These are phyloP conservation scores for Anniella stebbinsi DNA, from an alignment of 2,797 vertebrate species.

Conservation along the genomic window DNA sequence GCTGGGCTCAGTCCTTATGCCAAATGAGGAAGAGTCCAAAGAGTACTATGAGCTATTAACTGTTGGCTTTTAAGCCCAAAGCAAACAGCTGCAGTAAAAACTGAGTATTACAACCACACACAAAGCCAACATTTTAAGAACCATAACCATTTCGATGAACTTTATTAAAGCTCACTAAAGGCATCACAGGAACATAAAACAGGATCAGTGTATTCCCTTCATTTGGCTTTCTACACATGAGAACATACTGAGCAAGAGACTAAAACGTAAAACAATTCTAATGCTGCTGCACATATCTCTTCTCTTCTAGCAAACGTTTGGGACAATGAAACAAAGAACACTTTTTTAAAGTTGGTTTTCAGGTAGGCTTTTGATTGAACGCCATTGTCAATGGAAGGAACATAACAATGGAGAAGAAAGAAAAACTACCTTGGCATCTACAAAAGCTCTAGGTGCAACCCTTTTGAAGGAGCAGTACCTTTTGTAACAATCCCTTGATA, in stretches of 20 bases:
- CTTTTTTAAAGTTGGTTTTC: background rate
- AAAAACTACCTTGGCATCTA: slow-evolving; percentile 83
- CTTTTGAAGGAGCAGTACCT: slow-evolving; percentile 74
- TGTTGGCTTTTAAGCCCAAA: background rate
- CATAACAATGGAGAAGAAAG: slow-evolving; percentile 73
- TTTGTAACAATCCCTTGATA: slow-evolving; percentile 70
- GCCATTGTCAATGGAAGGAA: slow-evolving; percentile 70
- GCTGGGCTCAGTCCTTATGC: background rate
- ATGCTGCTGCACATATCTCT: slow-evolving; percentile 79
- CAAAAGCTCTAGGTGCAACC: slow-evolving; percentile 70
- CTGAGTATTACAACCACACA: background rate
- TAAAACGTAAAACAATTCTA: slow-evolving; percentile 71
- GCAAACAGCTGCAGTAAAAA: background rate
- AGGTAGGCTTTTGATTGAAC: slow-evolving; percentile 37
- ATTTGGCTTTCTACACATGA: slow-evolving; percentile 71
- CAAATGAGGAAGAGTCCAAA: background rate
- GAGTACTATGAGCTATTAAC: background rate
- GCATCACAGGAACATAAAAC: slow-evolving; percentile 78
- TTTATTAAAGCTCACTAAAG: slow-evolving; percentile 84
- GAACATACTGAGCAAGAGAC: slow-evolving; percentile 74
- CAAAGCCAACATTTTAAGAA: slow-evolving; percentile 49
- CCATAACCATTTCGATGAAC: slow-evolving; percentile 76
- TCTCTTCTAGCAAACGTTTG: slow-evolving; percentile 65
- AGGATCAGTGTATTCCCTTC: slow-evolving; percentile 73
- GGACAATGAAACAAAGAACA: slow-evolving; percentile 44